These are phyloP conservation scores for Linnaemya vulpina DNA, from an alignment of 2,888 invertebrate species.

Conservation along the genomic window DNA sequence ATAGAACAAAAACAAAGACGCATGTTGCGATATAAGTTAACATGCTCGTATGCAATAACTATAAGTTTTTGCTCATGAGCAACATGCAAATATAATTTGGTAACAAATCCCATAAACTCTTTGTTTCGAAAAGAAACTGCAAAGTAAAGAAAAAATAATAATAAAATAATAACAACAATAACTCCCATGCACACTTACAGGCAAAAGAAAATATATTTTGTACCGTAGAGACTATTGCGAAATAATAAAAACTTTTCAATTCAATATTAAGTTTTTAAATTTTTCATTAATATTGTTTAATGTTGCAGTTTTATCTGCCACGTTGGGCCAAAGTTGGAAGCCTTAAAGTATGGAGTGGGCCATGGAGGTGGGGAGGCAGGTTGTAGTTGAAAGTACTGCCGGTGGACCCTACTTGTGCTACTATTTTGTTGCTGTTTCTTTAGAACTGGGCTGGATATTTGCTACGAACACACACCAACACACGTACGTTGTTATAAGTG, in stretches of 20 bases:
- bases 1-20: conserved; percentile 14
- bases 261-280: conserved; percentile 63
- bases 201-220: background rate
- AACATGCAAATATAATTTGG: conserved; percentile 8
- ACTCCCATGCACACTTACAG: no score
- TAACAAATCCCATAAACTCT: conserved; percentile 22
- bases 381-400: background rate
- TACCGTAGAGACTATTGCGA: conserved; percentile 2
- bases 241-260: conserved; percentile 66
- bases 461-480: background rate
- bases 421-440: background rate
- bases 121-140: background rate
- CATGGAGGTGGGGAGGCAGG: background rate
- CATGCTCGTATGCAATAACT: background rate
- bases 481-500: conserved; percentile 5
- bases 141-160: conserved; percentile 9
- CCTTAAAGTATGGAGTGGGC: background rate
- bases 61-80: background rate
- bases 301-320: background rate
- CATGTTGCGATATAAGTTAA: conserved; percentile 20
- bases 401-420: background rate
- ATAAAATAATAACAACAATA: background rate
- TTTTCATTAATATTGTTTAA: conserved; percentile 55
- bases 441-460: background rate
- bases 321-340: background rate